A percentile compares a stretch with the other conserved stretches of the same genome.
These are phyloP conservation scores for Aegotheles bennettii DNA, from an alignment of 2,113 vertebrate species.

Conservation along the genomic window DNA sequence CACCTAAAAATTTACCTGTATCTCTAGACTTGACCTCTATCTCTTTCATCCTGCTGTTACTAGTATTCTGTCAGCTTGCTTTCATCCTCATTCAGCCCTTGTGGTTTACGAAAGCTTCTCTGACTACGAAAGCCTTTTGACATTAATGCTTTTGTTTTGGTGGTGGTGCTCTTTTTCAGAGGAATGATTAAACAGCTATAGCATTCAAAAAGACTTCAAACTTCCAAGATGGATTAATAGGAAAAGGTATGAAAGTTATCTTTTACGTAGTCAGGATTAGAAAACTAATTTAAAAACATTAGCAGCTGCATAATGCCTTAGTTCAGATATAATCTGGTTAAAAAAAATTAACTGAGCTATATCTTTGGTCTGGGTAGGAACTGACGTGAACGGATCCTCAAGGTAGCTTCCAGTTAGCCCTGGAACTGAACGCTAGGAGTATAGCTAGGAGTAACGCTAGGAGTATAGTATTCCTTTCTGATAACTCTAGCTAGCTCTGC, in stretches of 20 bases:
- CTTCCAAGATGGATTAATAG: not conserved
- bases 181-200: not conserved
- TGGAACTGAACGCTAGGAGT: not conserved
- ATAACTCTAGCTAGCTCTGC: not conserved
- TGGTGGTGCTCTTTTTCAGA: not conserved
- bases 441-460: not conserved
- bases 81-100: not conserved
- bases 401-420: not conserved
- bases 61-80: not conserved
- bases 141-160: not conserved
- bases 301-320: not conserved
- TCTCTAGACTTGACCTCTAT: not conserved
- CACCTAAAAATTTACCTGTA: not conserved
- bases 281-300: not conserved
- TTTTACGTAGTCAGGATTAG: not conserved
- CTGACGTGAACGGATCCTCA: not conserved
- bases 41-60: not conserved
- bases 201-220: not conserved
- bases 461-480: not conserved
- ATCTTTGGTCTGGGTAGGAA: not conserved
- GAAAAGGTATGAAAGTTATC: not conserved
- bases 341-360: not conserved
- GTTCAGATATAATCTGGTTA: not conserved
- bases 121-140: not conserved
- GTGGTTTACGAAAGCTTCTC: not conserved